Conservation (phyloP, 2,113 vertebrate species). For the Eurystomus gularis region DNA sequence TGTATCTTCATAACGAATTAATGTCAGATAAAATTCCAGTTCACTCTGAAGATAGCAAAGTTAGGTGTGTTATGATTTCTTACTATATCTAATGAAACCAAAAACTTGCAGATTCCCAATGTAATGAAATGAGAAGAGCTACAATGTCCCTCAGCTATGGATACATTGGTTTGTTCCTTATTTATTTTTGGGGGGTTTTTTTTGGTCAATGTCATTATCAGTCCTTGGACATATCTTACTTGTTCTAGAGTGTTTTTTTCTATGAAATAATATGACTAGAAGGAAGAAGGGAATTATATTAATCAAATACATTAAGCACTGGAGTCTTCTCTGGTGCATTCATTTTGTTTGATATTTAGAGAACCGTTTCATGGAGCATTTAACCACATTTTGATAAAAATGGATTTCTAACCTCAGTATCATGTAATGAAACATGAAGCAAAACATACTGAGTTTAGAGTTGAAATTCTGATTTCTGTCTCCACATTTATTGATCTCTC, state of each 20-base stretch:
- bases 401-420: background rate
- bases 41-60: background rate
- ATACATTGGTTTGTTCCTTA: background rate
- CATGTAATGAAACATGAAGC: background rate
- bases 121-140: background rate
- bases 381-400: background rate
- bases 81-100: background rate
- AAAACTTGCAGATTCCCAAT: background rate
- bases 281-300: background rate
- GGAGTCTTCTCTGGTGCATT: background rate
- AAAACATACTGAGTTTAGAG: background rate
- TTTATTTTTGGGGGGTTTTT: background rate
- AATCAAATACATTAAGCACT: background rate
- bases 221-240: background rate
- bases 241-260: background rate
- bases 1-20: background rate
- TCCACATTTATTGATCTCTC: background rate
- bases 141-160: background rate
- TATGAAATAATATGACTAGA: background rate
- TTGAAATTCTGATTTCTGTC: background rate
- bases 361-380: background rate
- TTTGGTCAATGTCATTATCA: background rate
- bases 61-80: background rate
- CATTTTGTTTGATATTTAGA: background rate
- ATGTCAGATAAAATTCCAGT: background rate